Base-by-base conservation (phyloP, 2,797 vertebrate genomes). In the Sphenodon punctatus region DNA sequence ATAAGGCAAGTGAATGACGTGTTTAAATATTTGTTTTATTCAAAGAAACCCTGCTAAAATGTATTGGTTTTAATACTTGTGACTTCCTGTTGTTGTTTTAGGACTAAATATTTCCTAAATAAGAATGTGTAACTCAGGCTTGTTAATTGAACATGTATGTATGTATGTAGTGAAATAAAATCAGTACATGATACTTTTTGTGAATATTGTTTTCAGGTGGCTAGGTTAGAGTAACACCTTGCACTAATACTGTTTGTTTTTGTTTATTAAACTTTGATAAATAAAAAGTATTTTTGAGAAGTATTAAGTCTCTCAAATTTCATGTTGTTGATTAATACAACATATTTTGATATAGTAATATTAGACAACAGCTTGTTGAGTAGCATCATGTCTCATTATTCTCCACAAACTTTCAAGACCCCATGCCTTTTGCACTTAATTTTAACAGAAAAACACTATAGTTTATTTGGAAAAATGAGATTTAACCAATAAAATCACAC, bases 161-260 rank as follows among this genome's bases (percentile, higher is more conserved):
- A 79, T 79, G 88, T 77, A 80, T 48, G 87, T 69, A 80, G 78
- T 86, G 88, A 92, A 91, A 60, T 77, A 90, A 81, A 91, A 93
- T 82, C 90, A 92, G 89, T 80, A 85, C 51, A n/a, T 94, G 90
- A 90, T 92, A 91, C 82, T 91, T 85, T 61, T 17, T 82, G 84
- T 90, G 79, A 88, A 85, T 85, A 81, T 74, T 86, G 84, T 38
- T 58, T 81, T 88, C 88, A 86, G 87, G 90, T 94, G 93, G 78
- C 92, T 93, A 93, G 64, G 63, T 94, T 93, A 91, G 77, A 86
- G 78, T 73, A 76, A 78, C 84, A 80, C 67, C 66, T 90, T 91
- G 88, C 75, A 90, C 94, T 95, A 95, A 94, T 89, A 93, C 93
- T 93, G 94, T 86, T 92, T 90, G 78, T 56, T 61, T 76, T 75